Evolutionary conservation across 2,797 vertebrate genomes (phyloP), one percentile per base, ranked within the genome.

Genomic region (Neosilurus mollespiculum): DNA sequence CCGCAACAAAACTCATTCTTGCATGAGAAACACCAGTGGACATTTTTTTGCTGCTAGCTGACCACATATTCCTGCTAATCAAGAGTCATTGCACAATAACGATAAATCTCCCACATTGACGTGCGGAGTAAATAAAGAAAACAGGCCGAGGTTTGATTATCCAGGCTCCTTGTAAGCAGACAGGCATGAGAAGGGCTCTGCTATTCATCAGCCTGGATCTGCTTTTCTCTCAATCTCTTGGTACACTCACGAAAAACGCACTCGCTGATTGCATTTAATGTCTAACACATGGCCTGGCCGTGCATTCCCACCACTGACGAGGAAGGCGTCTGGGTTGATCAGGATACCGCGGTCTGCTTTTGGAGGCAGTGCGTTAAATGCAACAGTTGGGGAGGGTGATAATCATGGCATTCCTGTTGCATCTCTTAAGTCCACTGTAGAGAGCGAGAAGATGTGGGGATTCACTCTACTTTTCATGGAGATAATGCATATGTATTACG

Each of bases 181-280:
- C 86, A 86, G 88, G 87, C 89, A 90, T 87, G 88, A 88, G 87
- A 90, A 85, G 80, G 83, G 86, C 86, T 85, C 87, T 87, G 87
- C 85, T 88, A 90, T 90, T 90, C 86, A 90, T 90, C 89, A 89
- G 89, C 82, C 88, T 83, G 79, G 81, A 89, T 86, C 88, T 89
- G 77, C 84, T 88, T 85, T 86, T 86, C 85, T 90, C 88, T 90
- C 83, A 82, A 83, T 86, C 87, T 88, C 71, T 85, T 82, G 80
- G 64, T 62, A 56, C 77, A 85, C 84, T 82, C 84, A 87, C 86
- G 69, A 85, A 86, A 88, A 87, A 87, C 65, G 84, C 85, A 71
- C 82, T 86, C 85, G 53, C 83, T 91, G 90, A 91, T 91, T 91
- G 89, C 84, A 71, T 89, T 89, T 91, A 91, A 90, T 89, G 89